Evolutionary conservation across 2,888 invertebrate genomes (phyloP).

Genomic region (Chaetoderma sp.): DNA sequence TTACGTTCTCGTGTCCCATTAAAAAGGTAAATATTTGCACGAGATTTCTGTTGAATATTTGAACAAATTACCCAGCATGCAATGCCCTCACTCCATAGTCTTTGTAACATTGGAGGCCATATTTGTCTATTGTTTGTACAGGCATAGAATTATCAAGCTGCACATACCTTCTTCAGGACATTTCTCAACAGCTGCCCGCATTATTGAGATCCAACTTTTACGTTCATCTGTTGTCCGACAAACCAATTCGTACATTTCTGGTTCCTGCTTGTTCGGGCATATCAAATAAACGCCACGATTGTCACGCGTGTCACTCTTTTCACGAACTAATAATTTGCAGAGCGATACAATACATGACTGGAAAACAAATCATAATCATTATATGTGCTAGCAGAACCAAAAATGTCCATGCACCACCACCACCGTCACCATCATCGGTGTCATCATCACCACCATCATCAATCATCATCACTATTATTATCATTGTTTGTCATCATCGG

Average conservation of each 20-base stretch:
- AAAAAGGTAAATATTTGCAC: too few relatives aligned
- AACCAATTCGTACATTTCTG: constrained; percentile 96
- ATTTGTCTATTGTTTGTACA: too few relatives aligned
- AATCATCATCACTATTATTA: too few relatives aligned
- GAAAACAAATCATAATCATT: constrained; percentile 37
- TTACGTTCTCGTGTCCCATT: too few relatives aligned
- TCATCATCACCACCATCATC: too few relatives aligned
- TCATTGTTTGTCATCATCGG: too few relatives aligned
- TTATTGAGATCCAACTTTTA: constrained; percentile 88
- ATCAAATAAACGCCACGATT: constrained; percentile 91
- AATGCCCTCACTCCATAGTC: too few relatives aligned
- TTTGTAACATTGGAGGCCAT: too few relatives aligned
- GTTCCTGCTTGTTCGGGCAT: constrained; percentile 88
- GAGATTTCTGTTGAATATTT: too few relatives aligned
- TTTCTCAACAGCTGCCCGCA: constrained; percentile 84
- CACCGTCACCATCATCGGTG: too few relatives aligned
- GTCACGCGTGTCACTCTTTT: constrained; percentile 89
- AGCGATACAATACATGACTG: constrained; percentile 93
- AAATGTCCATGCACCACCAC: not conserved
- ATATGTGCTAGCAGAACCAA: not conserved
- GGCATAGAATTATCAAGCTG: too few relatives aligned
- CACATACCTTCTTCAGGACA: constrained; percentile 78
- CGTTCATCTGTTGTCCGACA: constrained; percentile 89
- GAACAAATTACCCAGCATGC: too few relatives aligned
- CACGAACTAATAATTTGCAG: constrained; percentile 89